A percentile compares a stretch with the other conserved stretches of the same genome.
These are phyloP conservation scores for Rhabdornis inornatus DNA, from an alignment of 2,113 vertebrate genomes.

Conservation along the genomic window DNA sequence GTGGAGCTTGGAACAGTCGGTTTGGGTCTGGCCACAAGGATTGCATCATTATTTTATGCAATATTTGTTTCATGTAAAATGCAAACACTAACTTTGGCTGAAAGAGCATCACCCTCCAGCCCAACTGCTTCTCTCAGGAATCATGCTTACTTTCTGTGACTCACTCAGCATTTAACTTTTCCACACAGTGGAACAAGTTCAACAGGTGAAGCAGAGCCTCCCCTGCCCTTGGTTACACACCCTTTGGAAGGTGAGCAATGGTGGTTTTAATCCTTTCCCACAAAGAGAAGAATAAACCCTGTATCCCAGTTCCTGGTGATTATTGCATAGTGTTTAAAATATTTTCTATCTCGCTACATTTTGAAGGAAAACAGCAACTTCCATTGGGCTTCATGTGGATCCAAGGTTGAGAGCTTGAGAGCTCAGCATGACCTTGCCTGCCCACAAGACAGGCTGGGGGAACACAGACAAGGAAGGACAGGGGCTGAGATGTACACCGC, in stretches of 20 bases:
- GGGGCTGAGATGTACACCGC: background rate
- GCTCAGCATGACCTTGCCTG: background rate
- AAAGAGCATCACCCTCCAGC: background rate
- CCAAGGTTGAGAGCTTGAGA: background rate
- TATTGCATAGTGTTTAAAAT: background rate
- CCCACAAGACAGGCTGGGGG: background rate
- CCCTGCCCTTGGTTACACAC: background rate
- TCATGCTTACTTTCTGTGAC: background rate
- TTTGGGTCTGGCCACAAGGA: background rate
- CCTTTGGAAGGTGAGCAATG: background rate
- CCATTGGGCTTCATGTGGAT: background rate
- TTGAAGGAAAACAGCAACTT: background rate
- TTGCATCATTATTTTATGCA: conserved; percentile 36
- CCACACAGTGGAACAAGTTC: conserved; percentile 7
- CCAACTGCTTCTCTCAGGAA: background rate
- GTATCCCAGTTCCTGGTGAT: background rate
- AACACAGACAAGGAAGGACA: background rate
- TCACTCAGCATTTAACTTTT: conserved; percentile 1
- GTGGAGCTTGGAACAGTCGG: background rate
- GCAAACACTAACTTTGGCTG: background rate
- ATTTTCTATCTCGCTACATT: background rate
- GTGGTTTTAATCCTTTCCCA: background rate
- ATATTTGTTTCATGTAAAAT: background rate
- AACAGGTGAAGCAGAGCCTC: conserved; percentile 3
- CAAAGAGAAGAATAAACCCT: background rate